These are phyloP conservation scores for Bufo bufo DNA, from an alignment of 2,113 vertebrate species.

Conservation along the genomic window DNA sequence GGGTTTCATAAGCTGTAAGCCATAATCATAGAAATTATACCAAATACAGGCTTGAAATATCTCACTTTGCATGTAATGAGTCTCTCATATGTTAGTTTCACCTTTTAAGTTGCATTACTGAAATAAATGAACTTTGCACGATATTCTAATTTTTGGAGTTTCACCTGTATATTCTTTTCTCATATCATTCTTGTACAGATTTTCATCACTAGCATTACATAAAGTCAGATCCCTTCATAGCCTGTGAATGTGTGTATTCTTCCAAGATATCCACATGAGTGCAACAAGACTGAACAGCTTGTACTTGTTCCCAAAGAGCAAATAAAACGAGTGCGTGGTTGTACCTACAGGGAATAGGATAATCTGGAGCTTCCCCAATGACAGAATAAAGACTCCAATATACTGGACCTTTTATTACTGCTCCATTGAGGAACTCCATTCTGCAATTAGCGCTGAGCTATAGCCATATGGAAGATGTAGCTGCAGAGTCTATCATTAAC, in stretches of 20 bases:
- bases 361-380: conserved; percentile 34
- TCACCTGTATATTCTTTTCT: neutral
- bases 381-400: conserved; percentile 7
- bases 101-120: too few relatives aligned
- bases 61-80: too few relatives aligned
- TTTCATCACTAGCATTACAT: neutral
- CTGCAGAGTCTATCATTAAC: conserved; percentile 41
- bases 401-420: conserved; percentile 19
- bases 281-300: conserved; percentile 39
- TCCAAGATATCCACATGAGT: neutral
- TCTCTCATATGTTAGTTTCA: too few relatives aligned
- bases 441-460: conserved; percentile 44
- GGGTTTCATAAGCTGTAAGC: too few relatives aligned
- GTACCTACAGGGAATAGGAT: conserved; percentile 2
- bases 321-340: conserved; percentile 15
- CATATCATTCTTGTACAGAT: neutral
- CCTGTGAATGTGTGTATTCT: conserved; percentile 25
- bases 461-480: conserved; percentile 28
- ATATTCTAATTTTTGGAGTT: too few relatives aligned
- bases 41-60: too few relatives aligned
- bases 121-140: too few relatives aligned
- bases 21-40: too few relatives aligned
- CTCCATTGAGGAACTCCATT: conserved; percentile 15
- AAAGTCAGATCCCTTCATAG: neutral
- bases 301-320: conserved; percentile 47